Conservation (phyloP, 2,113 vertebrate species). For the Saimiri boliviensis region DNA sequence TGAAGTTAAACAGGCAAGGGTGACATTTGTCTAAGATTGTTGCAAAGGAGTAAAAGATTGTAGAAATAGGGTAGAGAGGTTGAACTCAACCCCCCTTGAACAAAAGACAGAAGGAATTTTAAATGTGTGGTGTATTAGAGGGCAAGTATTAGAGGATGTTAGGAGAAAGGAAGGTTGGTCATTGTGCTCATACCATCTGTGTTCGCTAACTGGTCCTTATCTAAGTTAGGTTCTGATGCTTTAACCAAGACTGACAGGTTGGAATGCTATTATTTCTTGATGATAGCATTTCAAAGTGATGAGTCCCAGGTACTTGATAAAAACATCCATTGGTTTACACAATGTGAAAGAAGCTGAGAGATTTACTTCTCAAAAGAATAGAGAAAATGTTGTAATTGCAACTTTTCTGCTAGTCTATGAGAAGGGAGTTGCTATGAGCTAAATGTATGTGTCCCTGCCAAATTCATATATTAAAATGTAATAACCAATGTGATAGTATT, state of each 20-base stretch:
- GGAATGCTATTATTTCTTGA: not conserved
- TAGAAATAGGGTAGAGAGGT: not conserved
- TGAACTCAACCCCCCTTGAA: not conserved
- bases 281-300: not conserved
- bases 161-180: too few relatives aligned
- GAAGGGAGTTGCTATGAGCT: not conserved
- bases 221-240: not conserved
- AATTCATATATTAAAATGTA: not conserved
- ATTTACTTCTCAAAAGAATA: not conserved
- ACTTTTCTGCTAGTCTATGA: not conserved
- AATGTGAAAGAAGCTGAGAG: not conserved
- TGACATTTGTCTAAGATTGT: not conserved
- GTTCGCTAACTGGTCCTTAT: not conserved
- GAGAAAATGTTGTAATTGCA: not conserved
- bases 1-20: not conserved
- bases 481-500: not conserved
- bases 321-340: not conserved
- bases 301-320: not conserved
- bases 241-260: not conserved
- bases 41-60: not conserved
- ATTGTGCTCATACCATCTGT: not conserved
- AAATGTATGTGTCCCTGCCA: not conserved
- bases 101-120: not conserved
- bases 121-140: not conserved
- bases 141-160: not conserved